A percentile compares a stretch with the other conserved stretches of the same genome.
phyloP scores from a whole-genome alignment of 2,113 vertebrate species.

The Cyanistes caeruleus region DNA sequence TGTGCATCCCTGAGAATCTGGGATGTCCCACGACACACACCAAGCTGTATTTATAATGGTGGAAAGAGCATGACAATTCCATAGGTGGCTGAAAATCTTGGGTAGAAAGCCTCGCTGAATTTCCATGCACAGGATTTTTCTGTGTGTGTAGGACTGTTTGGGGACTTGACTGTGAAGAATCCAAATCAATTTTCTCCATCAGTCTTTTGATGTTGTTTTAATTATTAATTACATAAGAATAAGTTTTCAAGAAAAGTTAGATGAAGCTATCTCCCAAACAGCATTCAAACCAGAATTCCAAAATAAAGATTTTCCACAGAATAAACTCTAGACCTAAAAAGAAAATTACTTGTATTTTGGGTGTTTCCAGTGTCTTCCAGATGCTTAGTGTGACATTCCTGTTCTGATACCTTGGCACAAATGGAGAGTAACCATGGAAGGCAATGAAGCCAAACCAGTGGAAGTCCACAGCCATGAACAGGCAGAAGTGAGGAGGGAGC shows the following conservation, averaged over 20 bases:
- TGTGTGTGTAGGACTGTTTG: not conserved
- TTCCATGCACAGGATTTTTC: not conserved
- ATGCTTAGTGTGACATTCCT: not conserved
- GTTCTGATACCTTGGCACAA: not conserved
- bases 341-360: not conserved
- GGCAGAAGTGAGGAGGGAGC: not conserved
- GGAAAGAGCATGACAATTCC: not conserved
- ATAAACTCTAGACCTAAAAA: not conserved
- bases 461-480: not conserved
- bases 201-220: constrained; percentile 38
- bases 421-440: not conserved
- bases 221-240: constrained; percentile 20
- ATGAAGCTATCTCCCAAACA: not conserved
- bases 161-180: constrained; percentile 5
- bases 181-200: constrained; percentile 5
- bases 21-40: accelerated
- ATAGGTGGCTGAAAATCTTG: not conserved
- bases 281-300: not conserved
- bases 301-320: not conserved
- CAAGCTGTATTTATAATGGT: not conserved
- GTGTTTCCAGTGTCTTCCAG: not conserved
- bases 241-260: not conserved
- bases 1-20: not conserved
- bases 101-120: not conserved
- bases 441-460: not conserved